A percentile compares a stretch with the other conserved stretches of the same genome.
These are phyloP conservation scores for Danaus chrysippus DNA, from an alignment of 2,888 invertebrate genomes.

Conservation along the genomic window DNA sequence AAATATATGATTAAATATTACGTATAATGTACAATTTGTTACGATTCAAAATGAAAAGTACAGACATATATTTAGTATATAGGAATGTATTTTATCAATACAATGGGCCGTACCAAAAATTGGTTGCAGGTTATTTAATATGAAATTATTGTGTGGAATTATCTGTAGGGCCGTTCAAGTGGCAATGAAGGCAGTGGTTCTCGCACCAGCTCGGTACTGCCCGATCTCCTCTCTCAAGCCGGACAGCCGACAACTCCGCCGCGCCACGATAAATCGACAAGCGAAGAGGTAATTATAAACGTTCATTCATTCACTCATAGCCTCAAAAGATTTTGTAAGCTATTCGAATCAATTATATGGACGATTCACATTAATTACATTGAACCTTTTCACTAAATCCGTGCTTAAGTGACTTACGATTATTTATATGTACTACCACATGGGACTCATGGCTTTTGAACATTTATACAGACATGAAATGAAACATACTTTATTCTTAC, in stretches of 20 bases:
- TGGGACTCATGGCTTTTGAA: slow-evolving; percentile 28
- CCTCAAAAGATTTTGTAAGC: slow-evolving; percentile 6
- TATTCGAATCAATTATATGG: background rate
- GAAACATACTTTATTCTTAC: no score
- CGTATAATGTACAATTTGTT: background rate
- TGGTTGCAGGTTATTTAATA: background rate
- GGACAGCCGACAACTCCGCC: slow-evolving; percentile 91
- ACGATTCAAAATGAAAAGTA: background rate
- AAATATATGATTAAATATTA: no score
- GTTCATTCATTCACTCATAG: background rate
- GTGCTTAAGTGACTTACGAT: slow-evolving; percentile 22
- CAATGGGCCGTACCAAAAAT: background rate
- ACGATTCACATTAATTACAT: background rate
- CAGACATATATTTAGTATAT: background rate
- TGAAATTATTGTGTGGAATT: slow-evolving; percentile 20
- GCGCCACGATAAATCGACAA: slow-evolving; percentile 94
- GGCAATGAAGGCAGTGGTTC: slow-evolving; percentile 82
- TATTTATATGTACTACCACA: slow-evolving; percentile 15
- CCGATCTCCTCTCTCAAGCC: slow-evolving; percentile 95
- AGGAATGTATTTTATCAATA: no score
- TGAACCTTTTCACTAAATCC: slow-evolving; percentile 23
- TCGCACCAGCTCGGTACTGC: slow-evolving; percentile 94
- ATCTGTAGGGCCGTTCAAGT: slow-evolving; percentile 60
- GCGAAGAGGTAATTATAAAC: slow-evolving; percentile 89
- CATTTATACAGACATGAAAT: background rate